phyloP scores from a whole-genome alignment of 2,797 vertebrate genomes.

The Mormyrus hasselquistii region DNA sequence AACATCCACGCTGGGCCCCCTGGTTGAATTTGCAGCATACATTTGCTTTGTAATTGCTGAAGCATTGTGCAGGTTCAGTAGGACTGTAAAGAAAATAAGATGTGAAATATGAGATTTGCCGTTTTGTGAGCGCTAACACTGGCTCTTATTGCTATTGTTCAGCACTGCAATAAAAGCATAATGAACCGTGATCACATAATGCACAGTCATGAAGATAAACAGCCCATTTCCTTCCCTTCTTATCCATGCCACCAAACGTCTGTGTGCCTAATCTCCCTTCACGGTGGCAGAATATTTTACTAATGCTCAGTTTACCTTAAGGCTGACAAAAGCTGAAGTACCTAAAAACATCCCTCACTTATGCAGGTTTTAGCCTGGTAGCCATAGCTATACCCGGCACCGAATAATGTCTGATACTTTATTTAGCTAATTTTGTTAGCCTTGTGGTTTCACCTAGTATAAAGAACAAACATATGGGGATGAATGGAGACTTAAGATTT shows the following conservation, averaged over 20 bases:
- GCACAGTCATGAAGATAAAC: background rate
- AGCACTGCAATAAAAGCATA: background rate
- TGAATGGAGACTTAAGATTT: background rate
- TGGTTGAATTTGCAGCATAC: background rate
- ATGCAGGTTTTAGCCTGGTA: background rate
- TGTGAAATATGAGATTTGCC: background rate
- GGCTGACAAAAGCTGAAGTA: background rate
- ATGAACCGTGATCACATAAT: background rate
- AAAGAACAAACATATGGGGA: background rate
- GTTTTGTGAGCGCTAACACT: background rate
- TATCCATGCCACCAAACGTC: background rate
- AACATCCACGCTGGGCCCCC: background rate
- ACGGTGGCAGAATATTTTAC: background rate
- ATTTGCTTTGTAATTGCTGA: background rate
- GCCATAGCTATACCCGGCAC: background rate
- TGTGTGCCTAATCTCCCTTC: conserved; percentile 9
- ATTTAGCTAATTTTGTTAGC: background rate
- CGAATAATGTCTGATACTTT: background rate
- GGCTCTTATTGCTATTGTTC: background rate
- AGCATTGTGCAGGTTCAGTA: background rate
- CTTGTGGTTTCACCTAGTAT: background rate
- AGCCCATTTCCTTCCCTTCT: background rate
- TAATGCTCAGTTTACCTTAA: background rate
- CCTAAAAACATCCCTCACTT: background rate
- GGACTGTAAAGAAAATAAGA: background rate